Evolutionary conservation across 2,797 vertebrate genomes (phyloP), one percentile per base, ranked within the genome.

Genomic region (Serranus cabrilla): DNA sequence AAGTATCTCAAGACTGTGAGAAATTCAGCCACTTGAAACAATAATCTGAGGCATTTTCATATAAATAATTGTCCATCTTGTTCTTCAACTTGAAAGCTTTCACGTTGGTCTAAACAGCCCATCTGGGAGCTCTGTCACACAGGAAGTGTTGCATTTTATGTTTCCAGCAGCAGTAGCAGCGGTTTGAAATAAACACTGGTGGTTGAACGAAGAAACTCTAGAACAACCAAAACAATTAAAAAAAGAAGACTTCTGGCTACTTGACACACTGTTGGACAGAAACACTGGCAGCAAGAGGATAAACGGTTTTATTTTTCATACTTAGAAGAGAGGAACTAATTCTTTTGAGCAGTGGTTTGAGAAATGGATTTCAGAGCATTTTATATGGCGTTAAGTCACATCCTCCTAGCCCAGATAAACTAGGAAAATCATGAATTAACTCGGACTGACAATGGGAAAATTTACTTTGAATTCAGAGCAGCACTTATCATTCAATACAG

Each of bases 181-280:
- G 16, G 20, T 66, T 66, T 60, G 46, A 67, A 75, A 71, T 37
- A 69, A 73, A 61, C 21, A 51, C 49, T 60, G 14, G 20, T 13
- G 14, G 13, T 21, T 23, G 31, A 45, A 7, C 60, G 59, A 27
- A 75, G 17, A 58, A 17, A 69, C 16, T 68, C 72, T 57, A 55
- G 16, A 42, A 67, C 23, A 59, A 42, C 69, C 10, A 43, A 31
- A 79, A 78, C 56, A 63, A 40, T 21, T 12, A 47, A 54, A 65
- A 39, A 40, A 62, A 43, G 49, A 54, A 47, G 20, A 76, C 3
- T 10, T 76, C 52, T 76, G 39, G 7, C 12, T 2, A 8, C 18
- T 50, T 50, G 52, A 58, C 40, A 18, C 39, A 4, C 12, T 14
- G 55, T 55, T 57, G 52, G 59, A 60, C 58, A 40, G 43, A 45